These are phyloP conservation scores for Ptilodon capucinus DNA, from an alignment of 2,888 invertebrate genomes.

Conservation along the genomic window DNA sequence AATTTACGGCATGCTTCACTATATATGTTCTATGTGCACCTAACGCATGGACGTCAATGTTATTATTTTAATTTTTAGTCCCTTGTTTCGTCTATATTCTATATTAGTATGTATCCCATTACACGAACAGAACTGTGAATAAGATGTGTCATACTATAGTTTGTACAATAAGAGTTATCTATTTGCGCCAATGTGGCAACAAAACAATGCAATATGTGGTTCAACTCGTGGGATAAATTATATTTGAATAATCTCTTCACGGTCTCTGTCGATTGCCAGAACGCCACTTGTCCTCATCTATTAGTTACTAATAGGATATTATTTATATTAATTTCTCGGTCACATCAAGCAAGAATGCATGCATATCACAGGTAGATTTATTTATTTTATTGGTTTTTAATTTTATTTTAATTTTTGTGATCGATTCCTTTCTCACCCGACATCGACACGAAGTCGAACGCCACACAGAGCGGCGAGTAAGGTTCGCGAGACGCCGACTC, in stretches of 20 bases:
- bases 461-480: conserved; percentile 58
- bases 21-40: conserved; percentile 63
- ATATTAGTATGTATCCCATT: conserved; percentile 2
- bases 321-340: conserved; percentile 16
- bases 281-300: conserved; percentile 26
- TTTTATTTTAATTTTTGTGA: conserved; percentile 51
- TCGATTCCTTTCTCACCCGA: conserved; percentile 42
- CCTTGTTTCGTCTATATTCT: conserved; percentile 35
- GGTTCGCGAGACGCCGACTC: conserved; percentile 46
- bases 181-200: not conserved
- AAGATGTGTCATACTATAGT: not conserved
- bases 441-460: conserved; percentile 43
- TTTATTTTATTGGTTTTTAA: conserved; percentile 30
- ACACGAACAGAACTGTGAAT: not conserved
- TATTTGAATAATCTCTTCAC: conserved; percentile 6
- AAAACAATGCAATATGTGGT: too few species aligned
- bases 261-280: conserved; percentile 19
- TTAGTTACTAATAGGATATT: conserved; percentile 30
- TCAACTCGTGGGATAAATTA: not conserved
- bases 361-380: conserved; percentile 33
- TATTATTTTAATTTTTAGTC: conserved; percentile 41
- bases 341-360: conserved; percentile 36
- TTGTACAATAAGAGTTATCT: not conserved
- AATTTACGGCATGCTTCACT: conserved; percentile 62
- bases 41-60: conserved; percentile 66